These are phyloP conservation scores for Zaprionus ornatus DNA, from an alignment of 1,140 invertebrate species.

Conservation along the genomic window DNA sequence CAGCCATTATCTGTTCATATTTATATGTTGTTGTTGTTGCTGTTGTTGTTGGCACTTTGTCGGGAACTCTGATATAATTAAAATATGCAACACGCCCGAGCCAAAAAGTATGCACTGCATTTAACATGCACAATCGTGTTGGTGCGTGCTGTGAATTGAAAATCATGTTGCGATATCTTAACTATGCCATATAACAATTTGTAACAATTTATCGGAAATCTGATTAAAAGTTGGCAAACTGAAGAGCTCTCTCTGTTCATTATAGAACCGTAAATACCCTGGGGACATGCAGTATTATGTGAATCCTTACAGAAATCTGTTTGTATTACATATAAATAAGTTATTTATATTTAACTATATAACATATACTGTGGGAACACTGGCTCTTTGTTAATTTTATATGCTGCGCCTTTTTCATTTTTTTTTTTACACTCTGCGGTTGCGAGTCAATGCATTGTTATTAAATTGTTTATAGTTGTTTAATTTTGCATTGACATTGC, in stretches of 20 bases:
- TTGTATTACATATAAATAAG: background rate
- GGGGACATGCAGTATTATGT: background rate
- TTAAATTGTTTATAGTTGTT: constrained; percentile 42
- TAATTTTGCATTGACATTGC: constrained; percentile 37
- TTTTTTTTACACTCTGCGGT: constrained; percentile 6
- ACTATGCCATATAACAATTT: background rate
- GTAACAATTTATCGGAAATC: background rate
- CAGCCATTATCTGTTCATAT: constrained; percentile 2
- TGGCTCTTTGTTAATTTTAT: background rate
- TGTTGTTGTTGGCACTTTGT: constrained; percentile 43
- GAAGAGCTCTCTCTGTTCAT: background rate
- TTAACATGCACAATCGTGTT: constrained; percentile 2
- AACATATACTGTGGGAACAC: background rate
- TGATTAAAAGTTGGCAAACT: background rate
- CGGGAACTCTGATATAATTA: constrained; percentile 51
- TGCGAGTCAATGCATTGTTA: constrained; percentile 15
- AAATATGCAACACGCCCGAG: constrained; percentile 29
- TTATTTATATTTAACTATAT: background rate
- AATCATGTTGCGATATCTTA: background rate
- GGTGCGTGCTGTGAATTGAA: background rate
- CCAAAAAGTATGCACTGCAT: constrained; percentile 11
- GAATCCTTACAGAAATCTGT: background rate
- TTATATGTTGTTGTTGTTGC: constrained; percentile 6
- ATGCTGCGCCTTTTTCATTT: background rate
- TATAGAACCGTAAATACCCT: background rate